Conservation (phyloP, 2,888 invertebrate species). For the Drosophila anceps region DNA sequence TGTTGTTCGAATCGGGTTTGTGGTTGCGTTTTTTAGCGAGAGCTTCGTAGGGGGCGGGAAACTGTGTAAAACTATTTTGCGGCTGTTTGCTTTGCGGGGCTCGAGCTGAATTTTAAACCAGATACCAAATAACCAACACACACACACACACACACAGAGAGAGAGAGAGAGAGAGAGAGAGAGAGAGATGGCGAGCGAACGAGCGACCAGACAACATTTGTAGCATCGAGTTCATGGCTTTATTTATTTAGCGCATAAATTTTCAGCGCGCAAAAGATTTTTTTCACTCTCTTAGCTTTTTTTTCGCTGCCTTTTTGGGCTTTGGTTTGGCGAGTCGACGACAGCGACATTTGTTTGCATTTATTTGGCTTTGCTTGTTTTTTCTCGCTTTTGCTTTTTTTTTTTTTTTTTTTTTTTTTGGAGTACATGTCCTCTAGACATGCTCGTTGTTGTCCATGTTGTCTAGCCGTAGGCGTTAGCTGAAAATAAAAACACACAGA, state of each 20-base stretch:
- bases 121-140: conserved; percentile 20
- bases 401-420: conserved; percentile 9
- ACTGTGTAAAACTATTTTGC: conserved; percentile 52
- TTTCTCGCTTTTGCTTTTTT: too few species aligned
- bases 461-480: conserved; percentile 49
- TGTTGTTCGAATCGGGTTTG: conserved; percentile 49
- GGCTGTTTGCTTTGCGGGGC: conserved; percentile 55
- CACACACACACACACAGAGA: not conserved
- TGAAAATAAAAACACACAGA: not conserved
- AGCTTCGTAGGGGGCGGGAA: not conserved
- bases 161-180: too few species aligned
- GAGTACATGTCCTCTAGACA: conserved; percentile 48
- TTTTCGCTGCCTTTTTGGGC: conserved; percentile 20
- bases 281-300: conserved; percentile 17
- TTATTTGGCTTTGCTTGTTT: conserved; percentile 64
- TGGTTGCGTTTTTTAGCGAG: conserved; percentile 26
- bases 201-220: conserved; percentile 62
- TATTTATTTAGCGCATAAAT: conserved; percentile 80
- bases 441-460: conserved; percentile 29
- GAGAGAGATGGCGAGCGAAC: not conserved
- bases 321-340: conserved; percentile 20
- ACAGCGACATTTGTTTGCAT: conserved; percentile 74
- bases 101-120: conserved; percentile 46
- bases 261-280: conserved; percentile 63
- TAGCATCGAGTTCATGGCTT: conserved; percentile 73